Evolutionary conservation across 2,797 vertebrate species (phyloP).

Genomic region (Propithecus deckenii): DNA sequence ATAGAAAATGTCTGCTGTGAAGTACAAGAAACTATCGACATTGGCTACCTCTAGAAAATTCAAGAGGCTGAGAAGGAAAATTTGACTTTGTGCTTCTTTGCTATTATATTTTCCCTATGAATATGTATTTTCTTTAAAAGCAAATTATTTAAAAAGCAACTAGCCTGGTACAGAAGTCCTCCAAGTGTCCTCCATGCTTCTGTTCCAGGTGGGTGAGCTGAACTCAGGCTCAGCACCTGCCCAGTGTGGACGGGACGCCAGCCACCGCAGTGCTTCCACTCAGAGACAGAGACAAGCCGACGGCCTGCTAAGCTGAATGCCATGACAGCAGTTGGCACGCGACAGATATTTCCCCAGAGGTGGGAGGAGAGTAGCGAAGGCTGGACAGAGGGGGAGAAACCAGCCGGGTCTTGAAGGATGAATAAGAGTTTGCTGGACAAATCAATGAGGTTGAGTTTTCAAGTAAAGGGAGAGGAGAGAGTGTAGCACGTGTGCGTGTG

Average conservation of each 20-base stretch:
- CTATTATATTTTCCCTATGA: no score
- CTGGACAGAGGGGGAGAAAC: background rate
- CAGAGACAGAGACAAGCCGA: background rate
- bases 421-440: background rate
- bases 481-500: no score
- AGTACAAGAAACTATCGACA: background rate
- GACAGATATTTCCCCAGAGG: background rate
- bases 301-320: no score
- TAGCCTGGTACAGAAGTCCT: background rate
- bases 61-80: background rate
- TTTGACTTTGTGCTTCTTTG: background rate
- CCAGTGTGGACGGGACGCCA: no score
- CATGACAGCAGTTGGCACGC: background rate
- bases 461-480: background rate
- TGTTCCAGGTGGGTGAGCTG: background rate
- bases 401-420: background rate
- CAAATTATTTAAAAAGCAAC: background rate
- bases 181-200: background rate
- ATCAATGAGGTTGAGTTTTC: background rate
- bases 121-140: background rate
- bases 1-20: fast-evolving
- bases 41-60: background rate
- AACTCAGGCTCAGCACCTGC: fast-evolving
- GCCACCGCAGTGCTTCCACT: fast-evolving
- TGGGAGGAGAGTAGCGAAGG: background rate